Percentiles rank a stretch among this genome's conserved stretches.
These are phyloP conservation scores for Smithornis capensis DNA, from an alignment of 2,113 vertebrate genomes.

Conservation along the genomic window DNA sequence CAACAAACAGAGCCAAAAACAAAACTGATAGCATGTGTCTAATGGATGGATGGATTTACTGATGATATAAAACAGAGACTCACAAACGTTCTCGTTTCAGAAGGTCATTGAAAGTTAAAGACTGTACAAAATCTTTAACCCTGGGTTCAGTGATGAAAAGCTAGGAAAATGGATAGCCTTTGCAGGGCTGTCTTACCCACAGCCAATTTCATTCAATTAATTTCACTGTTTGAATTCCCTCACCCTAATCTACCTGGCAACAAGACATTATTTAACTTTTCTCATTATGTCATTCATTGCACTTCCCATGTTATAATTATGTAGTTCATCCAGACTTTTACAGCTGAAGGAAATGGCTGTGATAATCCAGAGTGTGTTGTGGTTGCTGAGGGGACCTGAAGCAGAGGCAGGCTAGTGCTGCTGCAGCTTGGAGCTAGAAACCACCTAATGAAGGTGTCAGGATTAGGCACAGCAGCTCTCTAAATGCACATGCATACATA, in stretches of 20 bases:
- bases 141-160: not conserved
- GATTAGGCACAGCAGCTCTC: not conserved
- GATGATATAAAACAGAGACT: not conserved
- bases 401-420: not conserved
- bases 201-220: not conserved
- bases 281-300: not conserved
- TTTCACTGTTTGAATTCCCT: not conserved
- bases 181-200: not conserved
- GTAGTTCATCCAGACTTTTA: not conserved
- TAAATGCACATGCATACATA: not conserved
- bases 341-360: not conserved
- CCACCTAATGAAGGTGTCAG: not conserved
- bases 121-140: not conserved
- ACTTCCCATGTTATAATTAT: not conserved
- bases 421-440: not conserved
- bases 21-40: not conserved
- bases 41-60: not conserved
- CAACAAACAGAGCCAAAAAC: not conserved
- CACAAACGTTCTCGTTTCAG: not conserved
- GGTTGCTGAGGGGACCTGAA: not conserved
- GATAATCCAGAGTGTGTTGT: not conserved
- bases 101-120: not conserved
- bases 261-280: not conserved
- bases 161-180: not conserved
- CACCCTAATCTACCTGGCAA: not conserved